Base-by-base conservation (phyloP, 2,888 invertebrate species). In the Catocala fraxini region DNA sequence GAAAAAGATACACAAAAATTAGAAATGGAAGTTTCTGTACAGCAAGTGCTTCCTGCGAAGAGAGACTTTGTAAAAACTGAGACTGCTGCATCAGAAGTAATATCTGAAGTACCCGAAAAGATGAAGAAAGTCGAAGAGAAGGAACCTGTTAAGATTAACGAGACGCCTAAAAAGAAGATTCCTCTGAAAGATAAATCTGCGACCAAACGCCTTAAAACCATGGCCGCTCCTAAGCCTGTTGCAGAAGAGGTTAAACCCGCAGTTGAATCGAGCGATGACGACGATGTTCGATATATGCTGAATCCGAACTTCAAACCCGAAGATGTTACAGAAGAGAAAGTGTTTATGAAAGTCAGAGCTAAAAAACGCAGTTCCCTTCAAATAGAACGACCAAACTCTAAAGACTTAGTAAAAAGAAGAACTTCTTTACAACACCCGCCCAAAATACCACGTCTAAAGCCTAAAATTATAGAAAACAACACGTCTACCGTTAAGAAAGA, bases 241-340 rank as follows among this genome's bases (percentile, higher is more conserved):
- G 65, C 73, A 9, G 71, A 73, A 3, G 79, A 83, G 1, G 65
- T 63, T 0, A 82, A 84, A 60, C 71, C 78, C 15, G 51, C 65
- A 0, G 64, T 72, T 1, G 88, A 89, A 63, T 84, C 85, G 0
- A 92, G 89, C 45, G 93, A 93, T 41, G 93, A 93, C 5, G 92
- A 93, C 41, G 93, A 93, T 59, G 77, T 91, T 2, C 81, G 93
- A 43, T 94, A 94, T 68, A 94, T 94, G 94, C 73, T 93, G 0
- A 93, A 93, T 63, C 94, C 94, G 2, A 80, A 91, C 63, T 90
- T 86, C 61, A 87, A 87, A 77, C 70, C 75, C 2, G 86, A 88
- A 0, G 84, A 87, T 6, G 77, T 78, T 4, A 58, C 68, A 0
- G 89, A 88, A 71, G 81, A 76, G 4, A 90, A 90, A 71, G 71